Evolutionary conservation across 2,797 vertebrate genomes (phyloP), one percentile per base, ranked within the genome.

Genomic region (Poeciliopsis infans): DNA sequence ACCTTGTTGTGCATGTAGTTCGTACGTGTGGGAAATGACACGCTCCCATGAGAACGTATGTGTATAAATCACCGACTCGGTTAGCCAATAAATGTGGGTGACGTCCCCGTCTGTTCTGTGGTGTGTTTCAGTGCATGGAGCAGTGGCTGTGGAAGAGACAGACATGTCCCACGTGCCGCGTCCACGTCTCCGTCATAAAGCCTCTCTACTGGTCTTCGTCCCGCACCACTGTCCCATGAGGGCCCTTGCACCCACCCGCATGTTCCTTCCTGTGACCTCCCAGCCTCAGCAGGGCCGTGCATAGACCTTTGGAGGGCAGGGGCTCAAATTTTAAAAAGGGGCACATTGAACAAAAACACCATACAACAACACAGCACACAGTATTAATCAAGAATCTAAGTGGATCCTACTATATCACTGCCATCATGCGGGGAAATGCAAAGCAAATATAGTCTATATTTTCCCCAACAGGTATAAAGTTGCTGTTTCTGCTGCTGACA

Each of bases 121-220:
- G 57, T 95, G 81, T 93, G 76, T 95, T 94, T 84, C 86, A 94
- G 94, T 93, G 86, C 79, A 90, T 94, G 91, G 86, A 93, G 84
- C 93, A 91, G 82, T 91, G 93, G 88, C 80, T 95, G 43, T 92
- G 93, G 91, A 92, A 79, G 75, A 93, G 93, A 81, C 78, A 91
- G 88, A 76, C 61, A 7, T 92, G 94, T 80, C 90, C 92, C 39
- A 86, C 76, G 2, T 93, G 85, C 23, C 3, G 11, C 15, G 82
- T 91, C 39, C 84, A 91, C 1, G 81, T 94, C 76, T 80, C 68
- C 79, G 83, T 92, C 73, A 82, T 88, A 49, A 90, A 92, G 72
- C 88, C 87, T 49, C 82, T 92, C 69, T 88, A 88, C 89, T 93
- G 92, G 85, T 92, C 91, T 33, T 94, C 86, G 25, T 85, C 89